phyloP scores from a whole-genome alignment of 2,888 invertebrate species.

The Anthophora plumipes region DNA sequence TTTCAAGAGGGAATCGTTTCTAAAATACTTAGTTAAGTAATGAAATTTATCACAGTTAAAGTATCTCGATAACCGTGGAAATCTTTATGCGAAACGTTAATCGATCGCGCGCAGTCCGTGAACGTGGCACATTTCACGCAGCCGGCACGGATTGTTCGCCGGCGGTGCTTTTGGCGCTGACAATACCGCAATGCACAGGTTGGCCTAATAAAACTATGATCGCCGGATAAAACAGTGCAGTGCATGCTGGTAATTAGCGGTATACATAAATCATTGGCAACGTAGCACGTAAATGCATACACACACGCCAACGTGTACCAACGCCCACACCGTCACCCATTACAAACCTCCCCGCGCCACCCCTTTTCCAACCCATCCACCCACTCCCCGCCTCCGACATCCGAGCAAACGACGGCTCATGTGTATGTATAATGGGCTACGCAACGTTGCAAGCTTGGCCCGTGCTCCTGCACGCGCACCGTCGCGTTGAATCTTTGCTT shows the following conservation, averaged over 20 bases:
- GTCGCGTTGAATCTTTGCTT: slow-evolving; percentile 18
- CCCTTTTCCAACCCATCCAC: not conserved
- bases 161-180: slow-evolving; percentile 74
- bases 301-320: slow-evolving; percentile 64
- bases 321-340: slow-evolving; percentile 67
- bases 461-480: not conserved
- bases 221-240: slow-evolving; percentile 81
- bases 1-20: accelerated
- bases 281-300: slow-evolving; percentile 74
- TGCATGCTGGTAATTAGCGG: slow-evolving; percentile 83
- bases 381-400: slow-evolving; percentile 31
- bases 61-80: slow-evolving; percentile 3
- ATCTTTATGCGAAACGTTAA: slow-evolving; percentile 50
- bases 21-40: too few relatives aligned
- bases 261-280: slow-evolving; percentile 83
- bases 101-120: slow-evolving; percentile 49
- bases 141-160: slow-evolving; percentile 65
- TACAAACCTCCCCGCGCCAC: slow-evolving; percentile 51
- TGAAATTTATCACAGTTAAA: slow-evolving; percentile 12
- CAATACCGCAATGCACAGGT: slow-evolving; percentile 80
- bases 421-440: slow-evolving; percentile 70
- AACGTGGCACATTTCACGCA: slow-evolving; percentile 66
- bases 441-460: slow-evolving; percentile 70
- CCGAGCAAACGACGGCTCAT: slow-evolving; percentile 66
- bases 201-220: slow-evolving; percentile 83